Evolutionary conservation across 1,140 invertebrate species (phyloP).

Genomic region (Drosophila lacteicornis): DNA sequence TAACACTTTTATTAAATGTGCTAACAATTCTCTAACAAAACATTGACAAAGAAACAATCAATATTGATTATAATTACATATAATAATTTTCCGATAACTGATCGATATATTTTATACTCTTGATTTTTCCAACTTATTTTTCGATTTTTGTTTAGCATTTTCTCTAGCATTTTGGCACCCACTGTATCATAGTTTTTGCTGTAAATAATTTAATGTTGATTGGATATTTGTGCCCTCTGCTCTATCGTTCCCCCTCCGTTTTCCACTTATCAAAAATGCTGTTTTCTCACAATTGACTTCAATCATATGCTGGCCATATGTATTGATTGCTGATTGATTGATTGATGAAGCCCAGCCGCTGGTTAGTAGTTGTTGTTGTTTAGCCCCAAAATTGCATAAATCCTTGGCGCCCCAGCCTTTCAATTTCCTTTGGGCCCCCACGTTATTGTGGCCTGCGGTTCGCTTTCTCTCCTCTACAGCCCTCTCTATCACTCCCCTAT

Average conservation of each 20-base stretch:
- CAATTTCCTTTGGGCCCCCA: slow-evolving; percentile 62
- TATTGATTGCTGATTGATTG: slow-evolving; percentile 57
- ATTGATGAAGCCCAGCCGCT: slow-evolving; percentile 52
- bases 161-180: too few species aligned
- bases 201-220: slow-evolving; percentile 53
- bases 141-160: not conserved
- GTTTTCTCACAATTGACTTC: slow-evolving; percentile 65
- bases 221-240: slow-evolving; percentile 21
- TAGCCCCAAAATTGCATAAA: slow-evolving; percentile 42
- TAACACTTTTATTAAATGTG: too few species aligned
- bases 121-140: not conserved
- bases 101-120: not conserved
- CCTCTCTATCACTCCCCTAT: slow-evolving; percentile 3
- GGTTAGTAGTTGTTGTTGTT: slow-evolving; percentile 9
- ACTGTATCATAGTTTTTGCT: slow-evolving; percentile 22
- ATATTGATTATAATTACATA: too few species aligned
- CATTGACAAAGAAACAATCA: too few species aligned
- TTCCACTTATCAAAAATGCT: slow-evolving; percentile 69
- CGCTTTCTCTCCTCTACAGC: slow-evolving; percentile 1
- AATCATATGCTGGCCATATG: slow-evolving; percentile 59
- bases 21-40: too few species aligned
- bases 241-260: not conserved
- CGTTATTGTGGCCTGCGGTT: slow-evolving; percentile 52
- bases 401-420: slow-evolving; percentile 47
- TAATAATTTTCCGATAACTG: not conserved